These are phyloP conservation scores for Leptinotarsa juncta DNA, from an alignment of 2,888 invertebrate genomes.

Conservation along the genomic window DNA sequence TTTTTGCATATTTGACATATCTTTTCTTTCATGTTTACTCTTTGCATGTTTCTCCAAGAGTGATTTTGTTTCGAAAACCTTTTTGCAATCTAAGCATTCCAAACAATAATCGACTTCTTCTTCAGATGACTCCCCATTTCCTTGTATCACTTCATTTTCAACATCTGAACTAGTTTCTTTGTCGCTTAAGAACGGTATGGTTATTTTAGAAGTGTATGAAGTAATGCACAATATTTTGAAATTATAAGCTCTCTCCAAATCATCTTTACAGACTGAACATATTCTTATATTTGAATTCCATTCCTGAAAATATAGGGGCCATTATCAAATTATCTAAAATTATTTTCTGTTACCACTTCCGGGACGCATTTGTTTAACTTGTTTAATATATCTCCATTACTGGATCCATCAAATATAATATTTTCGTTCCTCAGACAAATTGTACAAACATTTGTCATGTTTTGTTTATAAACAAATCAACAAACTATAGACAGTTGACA, in stretches of 20 bases:
- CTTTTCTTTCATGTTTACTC: conserved; percentile 29
- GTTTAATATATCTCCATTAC: conserved; percentile 39
- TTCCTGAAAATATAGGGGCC: conserved; percentile 43
- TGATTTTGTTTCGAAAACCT: conserved; percentile 44
- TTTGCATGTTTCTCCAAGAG: conserved; percentile 34
- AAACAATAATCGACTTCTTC: conserved; percentile 27
- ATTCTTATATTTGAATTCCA: conserved; percentile 51
- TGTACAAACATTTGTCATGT: conserved; percentile 44
- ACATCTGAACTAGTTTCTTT: conserved; percentile 27
- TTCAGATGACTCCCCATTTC: conserved; percentile 18
- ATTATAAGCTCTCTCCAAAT: conserved; percentile 52
- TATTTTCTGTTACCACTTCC: conserved; percentile 53
- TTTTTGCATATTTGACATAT: conserved; percentile 29
- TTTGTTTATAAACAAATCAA: background rate
- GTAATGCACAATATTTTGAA: conserved; percentile 56
- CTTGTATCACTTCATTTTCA: conserved; percentile 18
- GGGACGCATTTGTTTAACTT: conserved; percentile 55
- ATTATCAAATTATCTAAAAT: conserved; percentile 17
- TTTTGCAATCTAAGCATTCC: conserved; percentile 50
- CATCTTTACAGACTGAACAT: conserved; percentile 51
- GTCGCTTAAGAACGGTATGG: background rate
- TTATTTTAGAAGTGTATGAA: conserved; percentile 46
- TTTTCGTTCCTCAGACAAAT: conserved; percentile 46
- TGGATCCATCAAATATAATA: conserved; percentile 44
- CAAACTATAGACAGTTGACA: too few species aligned